These are phyloP conservation scores for Urophycis tenuis DNA, from an alignment of 2,797 vertebrate genomes.

Conservation along the genomic window DNA sequence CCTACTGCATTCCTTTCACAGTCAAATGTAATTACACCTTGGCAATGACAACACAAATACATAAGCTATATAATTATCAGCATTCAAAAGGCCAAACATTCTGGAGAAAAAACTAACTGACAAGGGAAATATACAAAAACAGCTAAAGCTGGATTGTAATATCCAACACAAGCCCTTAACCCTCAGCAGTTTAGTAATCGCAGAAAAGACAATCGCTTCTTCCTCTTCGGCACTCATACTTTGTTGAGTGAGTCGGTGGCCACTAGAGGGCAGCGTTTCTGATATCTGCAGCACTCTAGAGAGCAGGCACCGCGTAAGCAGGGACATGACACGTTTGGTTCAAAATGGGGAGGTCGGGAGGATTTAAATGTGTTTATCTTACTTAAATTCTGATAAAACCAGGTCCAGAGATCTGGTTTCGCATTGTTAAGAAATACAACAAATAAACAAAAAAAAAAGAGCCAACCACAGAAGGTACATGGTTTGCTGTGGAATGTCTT, in stretches of 20 bases:
- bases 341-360: background rate
- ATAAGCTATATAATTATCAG: slow-evolving; percentile 52
- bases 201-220: background rate
- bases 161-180: slow-evolving; percentile 5
- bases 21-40: slow-evolving; percentile 55
- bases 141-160: slow-evolving; percentile 21
- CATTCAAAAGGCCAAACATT: slow-evolving; percentile 32
- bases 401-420: background rate
- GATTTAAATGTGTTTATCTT: background rate
- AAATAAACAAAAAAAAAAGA: background rate
- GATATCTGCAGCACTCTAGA: too few species aligned
- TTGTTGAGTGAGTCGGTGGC: background rate
- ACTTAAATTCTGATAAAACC: background rate
- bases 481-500: background rate
- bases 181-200: background rate
- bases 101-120: slow-evolving; percentile 27
- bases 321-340: background rate
- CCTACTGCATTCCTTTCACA: slow-evolving; percentile 58
- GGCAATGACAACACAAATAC: slow-evolving; percentile 54
- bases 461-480: background rate
- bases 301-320: background rate
- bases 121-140: slow-evolving; percentile 16
- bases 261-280: background rate
- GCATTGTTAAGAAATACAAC: background rate
- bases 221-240: background rate